Percentiles rank a stretch among this genome's conserved stretches.
These are phyloP conservation scores for Polypterus bichir DNA, from an alignment of 2,113 vertebrate species.

Conservation along the genomic window DNA sequence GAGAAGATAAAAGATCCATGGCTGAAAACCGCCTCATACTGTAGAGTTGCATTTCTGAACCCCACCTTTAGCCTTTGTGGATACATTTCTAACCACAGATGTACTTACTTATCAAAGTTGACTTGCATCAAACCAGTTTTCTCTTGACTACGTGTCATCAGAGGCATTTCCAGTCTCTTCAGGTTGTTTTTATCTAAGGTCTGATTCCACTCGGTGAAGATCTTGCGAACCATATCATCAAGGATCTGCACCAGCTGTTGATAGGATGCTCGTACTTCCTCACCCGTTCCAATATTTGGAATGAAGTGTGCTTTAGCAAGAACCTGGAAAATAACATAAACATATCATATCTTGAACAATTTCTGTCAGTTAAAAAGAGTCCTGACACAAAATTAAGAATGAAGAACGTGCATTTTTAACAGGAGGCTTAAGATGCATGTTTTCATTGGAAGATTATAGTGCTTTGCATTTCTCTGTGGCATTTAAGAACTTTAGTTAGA, in stretches of 20 bases:
- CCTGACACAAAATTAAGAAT: too few species aligned
- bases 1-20: too few species aligned
- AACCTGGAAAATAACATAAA: conserved; percentile 32
- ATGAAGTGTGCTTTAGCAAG: conserved; percentile 50
- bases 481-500: too few species aligned
- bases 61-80: background rate
- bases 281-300: conserved; percentile 37
- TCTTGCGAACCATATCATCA: conserved; percentile 56
- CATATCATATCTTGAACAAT: background rate
- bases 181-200: conserved; percentile 49
- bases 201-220: conserved; percentile 65
- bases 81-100: background rate
- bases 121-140: conserved; percentile 49
- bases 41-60: too few species aligned
- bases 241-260: conserved; percentile 47
- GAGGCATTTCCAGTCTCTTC: conserved; percentile 51
- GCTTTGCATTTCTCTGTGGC: too few species aligned
- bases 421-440: too few species aligned
- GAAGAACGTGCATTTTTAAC: too few species aligned
- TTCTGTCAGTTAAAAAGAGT: too few species aligned
- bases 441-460: too few species aligned
- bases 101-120: conserved; percentile 66
- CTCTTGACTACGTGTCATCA: conserved; percentile 49
- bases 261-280: conserved; percentile 37
- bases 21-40: too few species aligned